phyloP scores from a whole-genome alignment of 37 sponge, comb jelly and placozoan species.

The Diacarnus erythraeanus region DNA sequence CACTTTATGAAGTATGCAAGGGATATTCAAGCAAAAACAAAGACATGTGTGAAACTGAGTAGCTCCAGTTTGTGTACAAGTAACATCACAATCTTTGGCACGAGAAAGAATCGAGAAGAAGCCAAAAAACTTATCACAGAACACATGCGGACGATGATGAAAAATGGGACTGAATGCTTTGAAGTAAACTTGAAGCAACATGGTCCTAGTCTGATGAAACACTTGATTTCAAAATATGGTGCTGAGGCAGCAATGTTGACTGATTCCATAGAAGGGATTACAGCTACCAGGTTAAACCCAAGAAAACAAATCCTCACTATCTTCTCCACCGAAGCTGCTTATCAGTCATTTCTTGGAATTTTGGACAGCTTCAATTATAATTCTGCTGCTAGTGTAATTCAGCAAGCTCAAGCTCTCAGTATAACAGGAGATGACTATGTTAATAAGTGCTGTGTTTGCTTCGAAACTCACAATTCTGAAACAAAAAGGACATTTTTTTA shows the following conservation, averaged over 20 bases:
- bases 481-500: slow-evolving; percentile 13
- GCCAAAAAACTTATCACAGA: slow-evolving; percentile 25
- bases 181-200: slow-evolving; percentile 26
- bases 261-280: slow-evolving; percentile 26
- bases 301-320: slow-evolving; percentile 43
- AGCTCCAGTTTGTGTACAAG: background rate
- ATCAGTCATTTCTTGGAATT: background rate
- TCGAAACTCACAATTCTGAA: slow-evolving; percentile 9
- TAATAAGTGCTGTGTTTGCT: slow-evolving; percentile 26
- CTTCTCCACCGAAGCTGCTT: slow-evolving; percentile 20
- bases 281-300: slow-evolving; percentile 20
- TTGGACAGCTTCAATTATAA: background rate
- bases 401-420: background rate
- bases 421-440: background rate
- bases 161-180: background rate
- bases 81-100: slow-evolving; percentile 56
- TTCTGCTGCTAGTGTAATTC: background rate
- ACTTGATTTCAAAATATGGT: slow-evolving; percentile 50
- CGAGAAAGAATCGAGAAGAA: background rate
- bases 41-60: slow-evolving; percentile 5
- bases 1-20: background rate
- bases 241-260: slow-evolving; percentile 10
- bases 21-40: background rate
- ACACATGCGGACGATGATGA: background rate
- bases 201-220: slow-evolving; percentile 65